Evolutionary conservation across 2,888 invertebrate genomes (phyloP), one percentile per base, ranked within the genome.

Genomic region (Polydesmus complanatus): DNA sequence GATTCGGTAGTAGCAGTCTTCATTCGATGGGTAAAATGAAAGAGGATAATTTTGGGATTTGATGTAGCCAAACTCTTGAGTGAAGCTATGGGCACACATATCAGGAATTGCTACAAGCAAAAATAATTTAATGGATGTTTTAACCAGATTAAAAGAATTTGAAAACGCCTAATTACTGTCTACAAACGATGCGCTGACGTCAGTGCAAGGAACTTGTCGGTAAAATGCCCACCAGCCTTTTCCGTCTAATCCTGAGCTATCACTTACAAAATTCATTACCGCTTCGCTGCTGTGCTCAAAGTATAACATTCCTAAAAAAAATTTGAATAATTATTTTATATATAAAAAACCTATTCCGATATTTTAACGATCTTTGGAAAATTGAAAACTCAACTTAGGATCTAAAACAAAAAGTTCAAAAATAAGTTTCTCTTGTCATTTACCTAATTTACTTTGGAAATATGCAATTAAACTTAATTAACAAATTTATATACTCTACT

Each of bases 141-240:
- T n/a, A n/a, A n/a, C n/a, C n/a, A n/a, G n/a, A n/a, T n/a, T n/a
- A n/a, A n/a, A n/a, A n/a, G n/a, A n/a, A n/a, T n/a, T n/a, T n/a
- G n/a, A n/a, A n/a, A n/a, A n/a, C n/a, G n/a, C n/a, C n/a, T 18
- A 27, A 21, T 23, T 58, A 58, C 27, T 26, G 51, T 1, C 49
- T 21, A 19, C 19, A 23, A 19, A 14, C n/a, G 57, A 47, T 3
- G 48, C 21, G n/a, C 25, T 51, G n/a, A 61, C 57, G 14, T 61
- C 64, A 25, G 63, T 61, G 56, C 68, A 68, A 1, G 67, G 66
- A 19, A 68, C 27, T 55, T 68, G 68, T 8, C 63, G 63, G 60
- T 66, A 68, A 21, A 62, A 62, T 2, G 64, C 65, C 37, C 66
- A 63, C 51, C 68, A 68, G 23, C 60, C 60, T 48, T 67, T 68